phyloP scores from a whole-genome alignment of 2,888 invertebrate species.

The Plebejus melissa region DNA sequence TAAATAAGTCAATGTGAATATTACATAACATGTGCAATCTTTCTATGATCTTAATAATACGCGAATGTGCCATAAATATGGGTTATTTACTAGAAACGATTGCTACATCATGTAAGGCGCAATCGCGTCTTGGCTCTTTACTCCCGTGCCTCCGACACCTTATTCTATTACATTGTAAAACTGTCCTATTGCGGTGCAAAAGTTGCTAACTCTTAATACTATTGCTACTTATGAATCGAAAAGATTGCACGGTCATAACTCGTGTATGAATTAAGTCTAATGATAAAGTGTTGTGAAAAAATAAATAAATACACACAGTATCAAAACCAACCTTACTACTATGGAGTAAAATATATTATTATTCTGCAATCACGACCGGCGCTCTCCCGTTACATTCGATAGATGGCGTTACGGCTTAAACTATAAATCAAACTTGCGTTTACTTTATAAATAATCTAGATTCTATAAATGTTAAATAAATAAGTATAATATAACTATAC shows the following conservation, averaged over 20 bases:
- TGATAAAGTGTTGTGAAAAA: conserved; percentile 43
- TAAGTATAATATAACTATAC: not conserved
- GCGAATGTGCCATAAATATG: conserved; percentile 55
- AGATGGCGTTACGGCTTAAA: conserved; percentile 20
- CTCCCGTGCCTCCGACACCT: conserved; percentile 26
- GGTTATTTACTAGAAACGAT: conserved; percentile 45
- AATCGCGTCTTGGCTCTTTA: conserved; percentile 38
- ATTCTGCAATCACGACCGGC: not conserved
- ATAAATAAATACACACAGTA: conserved; percentile 24
- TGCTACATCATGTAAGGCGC: conserved; percentile 47
- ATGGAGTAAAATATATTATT: conserved; percentile 19
- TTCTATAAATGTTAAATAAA: conserved; percentile 22
- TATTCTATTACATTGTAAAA: conserved; percentile 35
- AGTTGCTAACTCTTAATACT: conserved; percentile 34
- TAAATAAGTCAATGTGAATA: conserved; percentile 72
- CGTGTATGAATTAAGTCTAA: conserved; percentile 46
- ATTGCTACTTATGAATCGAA: conserved; percentile 35
- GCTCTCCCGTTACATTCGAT: conserved; percentile 9
- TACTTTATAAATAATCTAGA: conserved; percentile 9
- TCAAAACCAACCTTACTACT: conserved; percentile 12
- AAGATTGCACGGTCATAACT: conserved; percentile 38
- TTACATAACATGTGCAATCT: conserved; percentile 75
- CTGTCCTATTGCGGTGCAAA: conserved; percentile 39
- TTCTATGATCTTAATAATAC: conserved; percentile 54
- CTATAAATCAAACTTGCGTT: not conserved